Evolutionary conservation across 2,797 vertebrate species (phyloP).

Genomic region (Lateolabrax maculatus): DNA sequence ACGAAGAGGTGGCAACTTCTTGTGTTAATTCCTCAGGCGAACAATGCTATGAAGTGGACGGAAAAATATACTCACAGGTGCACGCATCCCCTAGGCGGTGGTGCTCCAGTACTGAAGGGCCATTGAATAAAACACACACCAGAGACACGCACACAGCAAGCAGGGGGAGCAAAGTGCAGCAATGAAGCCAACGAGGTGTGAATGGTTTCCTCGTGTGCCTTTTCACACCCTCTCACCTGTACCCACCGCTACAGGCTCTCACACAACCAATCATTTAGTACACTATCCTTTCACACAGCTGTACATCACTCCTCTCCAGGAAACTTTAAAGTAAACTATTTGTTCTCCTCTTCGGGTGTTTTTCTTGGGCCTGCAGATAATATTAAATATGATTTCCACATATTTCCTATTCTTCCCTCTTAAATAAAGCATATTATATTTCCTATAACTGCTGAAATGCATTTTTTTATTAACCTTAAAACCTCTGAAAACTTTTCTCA

Average conservation of each 20-base stretch:
- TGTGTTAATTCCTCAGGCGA: slow-evolving; percentile 2
- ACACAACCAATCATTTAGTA: slow-evolving; percentile 28
- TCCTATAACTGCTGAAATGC: neutral
- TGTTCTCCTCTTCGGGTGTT: neutral
- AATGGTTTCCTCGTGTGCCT: slow-evolving; percentile 60
- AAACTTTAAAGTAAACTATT: neutral
- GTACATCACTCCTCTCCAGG: slow-evolving; percentile 9
- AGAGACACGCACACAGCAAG: neutral
- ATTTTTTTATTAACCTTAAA: neutral
- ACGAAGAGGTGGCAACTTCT: neutral
- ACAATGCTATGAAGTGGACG: neutral
- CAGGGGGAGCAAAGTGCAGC: slow-evolving; percentile 29
- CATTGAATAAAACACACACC: slow-evolving; percentile 41
- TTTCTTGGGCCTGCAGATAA: neutral
- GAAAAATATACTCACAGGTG: neutral
- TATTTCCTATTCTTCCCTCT: neutral
- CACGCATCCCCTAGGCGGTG: slow-evolving; percentile 9
- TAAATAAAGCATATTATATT: neutral
- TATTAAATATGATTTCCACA: neutral
- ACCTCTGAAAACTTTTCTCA: neutral
- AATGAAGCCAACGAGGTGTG: slow-evolving; percentile 61
- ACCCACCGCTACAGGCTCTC: slow-evolving; percentile 14
- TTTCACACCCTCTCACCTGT: slow-evolving; percentile 62
- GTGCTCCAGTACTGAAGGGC: slow-evolving; percentile 23
- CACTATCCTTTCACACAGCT: slow-evolving; percentile 17